Evolutionary conservation across 1,140 invertebrate genomes (phyloP).

Genomic region (Zaprionus inermis): DNA sequence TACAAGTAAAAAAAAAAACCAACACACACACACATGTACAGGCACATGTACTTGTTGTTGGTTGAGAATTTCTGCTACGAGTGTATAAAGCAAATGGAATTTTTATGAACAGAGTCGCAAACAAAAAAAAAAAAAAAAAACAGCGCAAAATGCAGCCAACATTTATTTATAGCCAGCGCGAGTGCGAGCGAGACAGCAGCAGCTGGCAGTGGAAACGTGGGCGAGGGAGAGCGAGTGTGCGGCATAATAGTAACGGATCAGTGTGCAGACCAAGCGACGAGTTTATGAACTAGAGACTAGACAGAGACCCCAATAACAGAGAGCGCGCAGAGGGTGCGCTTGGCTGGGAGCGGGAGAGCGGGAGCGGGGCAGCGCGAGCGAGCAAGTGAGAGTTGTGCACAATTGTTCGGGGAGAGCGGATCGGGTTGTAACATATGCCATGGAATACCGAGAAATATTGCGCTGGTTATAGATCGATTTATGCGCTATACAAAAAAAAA

Average conservation of each 20-base stretch:
- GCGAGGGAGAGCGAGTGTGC: slow-evolving; percentile 6
- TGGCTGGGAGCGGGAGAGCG: neutral
- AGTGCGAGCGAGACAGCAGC: slow-evolving; percentile 16
- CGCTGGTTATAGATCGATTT: neutral
- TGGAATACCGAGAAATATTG: neutral
- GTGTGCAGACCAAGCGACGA: slow-evolving; percentile 25
- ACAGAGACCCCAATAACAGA: slow-evolving; percentile 29
- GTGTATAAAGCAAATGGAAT: slow-evolving; percentile 62
- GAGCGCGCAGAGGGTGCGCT: slow-evolving; percentile 7
- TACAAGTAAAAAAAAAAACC: too few relatives aligned
- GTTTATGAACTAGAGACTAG: slow-evolving; percentile 48
- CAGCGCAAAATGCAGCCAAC: slow-evolving; percentile 51
- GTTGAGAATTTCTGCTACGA: slow-evolving; percentile 37
- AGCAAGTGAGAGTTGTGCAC: slow-evolving; percentile 30
- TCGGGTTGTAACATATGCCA: too few relatives aligned
- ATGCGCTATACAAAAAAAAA: too few relatives aligned
- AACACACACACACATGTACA: slow-evolving; percentile 19
- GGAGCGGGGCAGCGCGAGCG: neutral
- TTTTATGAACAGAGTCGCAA: slow-evolving; percentile 60
- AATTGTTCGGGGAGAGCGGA: too few relatives aligned
- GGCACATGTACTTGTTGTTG: slow-evolving; percentile 17
- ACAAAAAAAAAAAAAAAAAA: slow-evolving; percentile 13
- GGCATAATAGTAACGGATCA: slow-evolving; percentile 49
- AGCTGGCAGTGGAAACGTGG: slow-evolving; percentile 12
- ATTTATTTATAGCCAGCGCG: slow-evolving; percentile 47